phyloP scores from a whole-genome alignment of 2,888 invertebrate genomes.

The Prenolepis imparis region DNA sequence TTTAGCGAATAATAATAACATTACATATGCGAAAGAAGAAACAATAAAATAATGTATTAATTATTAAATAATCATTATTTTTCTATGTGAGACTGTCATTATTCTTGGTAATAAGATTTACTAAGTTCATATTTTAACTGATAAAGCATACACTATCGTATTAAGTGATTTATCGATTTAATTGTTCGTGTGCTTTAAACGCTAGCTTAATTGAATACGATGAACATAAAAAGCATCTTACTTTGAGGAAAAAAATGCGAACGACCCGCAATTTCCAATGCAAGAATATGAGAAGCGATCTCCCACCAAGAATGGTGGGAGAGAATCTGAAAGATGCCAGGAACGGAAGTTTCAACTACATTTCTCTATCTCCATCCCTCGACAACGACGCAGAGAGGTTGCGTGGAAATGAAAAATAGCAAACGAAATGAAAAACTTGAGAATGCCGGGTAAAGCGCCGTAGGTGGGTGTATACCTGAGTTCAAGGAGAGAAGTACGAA shows the following conservation, averaged over 20 bases:
- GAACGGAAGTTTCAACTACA: slow-evolving; percentile 48
- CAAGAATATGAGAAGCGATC: slow-evolving; percentile 47
- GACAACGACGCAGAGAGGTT: slow-evolving; percentile 36
- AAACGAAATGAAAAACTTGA: slow-evolving; percentile 78
- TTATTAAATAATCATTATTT: background rate
- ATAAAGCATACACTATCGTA: background rate
- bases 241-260: slow-evolving; percentile 1
- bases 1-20: background rate
- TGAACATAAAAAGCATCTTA: background rate
- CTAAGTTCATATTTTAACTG: background rate
- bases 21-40: background rate
- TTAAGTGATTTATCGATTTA: background rate
- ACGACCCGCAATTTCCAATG: slow-evolving; percentile 50
- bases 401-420: slow-evolving; percentile 77
- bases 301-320: slow-evolving; percentile 8
- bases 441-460: slow-evolving; percentile 69
- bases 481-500: slow-evolving; percentile 61
- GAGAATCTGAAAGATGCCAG: slow-evolving; percentile 28
- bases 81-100: background rate
- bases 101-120: background rate
- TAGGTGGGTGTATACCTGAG: slow-evolving; percentile 42
- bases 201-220: background rate
- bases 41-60: background rate
- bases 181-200: background rate
- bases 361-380: slow-evolving; percentile 23